Conservation (phyloP, 2,888 invertebrate species). For the Lycophotia porphyrea region DNA sequence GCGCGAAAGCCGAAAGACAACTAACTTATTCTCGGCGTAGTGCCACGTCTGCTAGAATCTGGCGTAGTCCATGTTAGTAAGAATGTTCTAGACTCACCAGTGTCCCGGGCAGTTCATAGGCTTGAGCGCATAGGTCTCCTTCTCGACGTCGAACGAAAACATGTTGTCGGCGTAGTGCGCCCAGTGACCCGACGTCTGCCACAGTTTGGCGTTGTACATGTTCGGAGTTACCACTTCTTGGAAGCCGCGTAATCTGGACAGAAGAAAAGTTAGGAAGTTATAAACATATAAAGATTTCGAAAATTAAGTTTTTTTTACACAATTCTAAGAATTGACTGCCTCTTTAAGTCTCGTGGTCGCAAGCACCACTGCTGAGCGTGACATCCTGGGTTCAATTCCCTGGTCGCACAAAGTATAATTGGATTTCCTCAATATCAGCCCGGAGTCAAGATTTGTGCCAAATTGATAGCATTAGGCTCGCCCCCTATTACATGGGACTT, state of each 20-base stretch:
- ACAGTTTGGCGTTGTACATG: conserved; percentile 98
- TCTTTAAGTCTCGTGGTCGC: background rate
- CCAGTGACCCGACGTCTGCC: conserved; percentile 99
- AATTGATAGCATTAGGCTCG: background rate
- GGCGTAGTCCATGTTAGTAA: conserved; percentile 96
- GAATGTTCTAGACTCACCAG: conserved; percentile 91
- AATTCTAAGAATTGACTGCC: background rate
- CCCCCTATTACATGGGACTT: background rate
- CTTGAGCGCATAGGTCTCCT: conserved; percentile 98
- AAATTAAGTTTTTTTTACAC: background rate
- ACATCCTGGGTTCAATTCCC: background rate
- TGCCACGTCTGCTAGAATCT: conserved; percentile 99
- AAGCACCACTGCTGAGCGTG: background rate
- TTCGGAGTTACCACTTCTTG: conserved; percentile 99
- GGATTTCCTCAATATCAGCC: background rate
- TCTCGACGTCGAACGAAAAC: conserved; percentile 98
- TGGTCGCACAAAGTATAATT: background rate
- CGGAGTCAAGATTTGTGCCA: background rate
- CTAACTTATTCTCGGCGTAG: conserved; percentile 99
- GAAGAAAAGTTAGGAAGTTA: background rate
- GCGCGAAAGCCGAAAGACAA: conserved; percentile 98
- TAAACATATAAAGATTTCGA: background rate
- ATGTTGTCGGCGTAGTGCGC: conserved; percentile 99
- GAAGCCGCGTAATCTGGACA: conserved; percentile 93
- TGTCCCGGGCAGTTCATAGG: conserved; percentile 99